Base-by-base conservation (phyloP, 1,140 invertebrate genomes). In the Cotesia chilonis region DNA sequence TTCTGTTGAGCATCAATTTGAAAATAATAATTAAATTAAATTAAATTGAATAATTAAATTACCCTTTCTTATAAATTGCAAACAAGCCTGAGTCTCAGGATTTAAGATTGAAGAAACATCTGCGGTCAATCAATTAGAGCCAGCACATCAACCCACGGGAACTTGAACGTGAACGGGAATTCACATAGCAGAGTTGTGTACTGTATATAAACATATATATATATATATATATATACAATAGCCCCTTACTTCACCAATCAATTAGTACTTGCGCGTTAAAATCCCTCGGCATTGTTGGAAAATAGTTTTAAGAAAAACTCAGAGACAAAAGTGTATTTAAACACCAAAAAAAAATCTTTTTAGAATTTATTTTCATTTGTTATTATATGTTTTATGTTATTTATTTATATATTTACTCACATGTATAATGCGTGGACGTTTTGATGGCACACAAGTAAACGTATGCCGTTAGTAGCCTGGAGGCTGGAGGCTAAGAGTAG, bases 381-480 rank as follows among this genome's bases (percentile, higher is more conserved):
- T 41, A 7, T 9, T 9, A 47, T 2, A 47, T 9, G 6, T 47
- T 47, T 47, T 7, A 47, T 47, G 28, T 47, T 47, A 47, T 47
- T 47, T 47, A 47, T 47, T 6, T 37, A 60, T 37, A 61, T 57
- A 47, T 70, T 68, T 38, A 54, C 35, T 28, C 28, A 54, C 14
- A 70, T 61, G 67, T 64, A 65, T 54, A 75, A 57, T 57, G n/a
- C 54, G 17, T 20, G 77, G 74, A 77, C 81, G 76, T 77, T 77
- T 79, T 77, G 79, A 78, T 79, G 74, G 74, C 75, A 77, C 81
- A 76, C 66, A 77, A 74, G 71, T 72, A 51, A 57, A 71, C 74
- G 74, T 73, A 75, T 83, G 79, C 83, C 84, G 83, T 85, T 86
- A 85, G 41, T 69, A 75, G 80, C 76, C 83, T 76, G 70, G 70